These are phyloP conservation scores for Salticus scenicus DNA, from an alignment of 2,888 invertebrate genomes.

Conservation along the genomic window DNA sequence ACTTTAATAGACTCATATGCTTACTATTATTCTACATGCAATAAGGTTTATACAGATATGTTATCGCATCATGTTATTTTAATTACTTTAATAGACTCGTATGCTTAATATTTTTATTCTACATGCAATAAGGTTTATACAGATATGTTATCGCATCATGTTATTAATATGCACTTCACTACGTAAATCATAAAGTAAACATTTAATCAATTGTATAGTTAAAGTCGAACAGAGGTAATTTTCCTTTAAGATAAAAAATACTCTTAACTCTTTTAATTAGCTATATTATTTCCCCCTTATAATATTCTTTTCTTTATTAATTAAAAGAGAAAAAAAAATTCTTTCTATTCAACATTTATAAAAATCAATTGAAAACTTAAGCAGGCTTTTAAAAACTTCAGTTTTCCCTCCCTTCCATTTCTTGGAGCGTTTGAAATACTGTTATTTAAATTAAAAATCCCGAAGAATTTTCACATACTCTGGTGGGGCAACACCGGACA, in stretches of 20 bases:
- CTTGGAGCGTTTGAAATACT: neutral
- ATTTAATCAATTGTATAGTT: no score
- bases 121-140: no score
- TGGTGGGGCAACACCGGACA: neutral
- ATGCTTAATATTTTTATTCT: no score
- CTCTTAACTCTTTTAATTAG: neutral
- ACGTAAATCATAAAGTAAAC: neutral
- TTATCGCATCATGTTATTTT: no score
- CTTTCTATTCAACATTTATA: neutral
- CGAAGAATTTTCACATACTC: neutral
- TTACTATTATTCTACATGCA: no score
- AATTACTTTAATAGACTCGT: no score
- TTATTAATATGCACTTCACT: no score
- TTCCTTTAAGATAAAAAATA: neutral
- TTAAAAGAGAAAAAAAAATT: neutral
- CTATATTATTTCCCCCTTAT: neutral
- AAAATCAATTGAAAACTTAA: neutral
- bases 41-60: no score
- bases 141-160: no score
- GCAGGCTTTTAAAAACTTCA: neutral
- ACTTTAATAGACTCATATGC: no score
- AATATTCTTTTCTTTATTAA: neutral
- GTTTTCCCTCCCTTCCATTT: neutral
- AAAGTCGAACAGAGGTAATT: no score
- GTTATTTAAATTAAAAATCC: neutral